These are phyloP conservation scores for Sebastes baramenuke DNA, from an alignment of 2,797 vertebrate genomes.

Conservation along the genomic window DNA sequence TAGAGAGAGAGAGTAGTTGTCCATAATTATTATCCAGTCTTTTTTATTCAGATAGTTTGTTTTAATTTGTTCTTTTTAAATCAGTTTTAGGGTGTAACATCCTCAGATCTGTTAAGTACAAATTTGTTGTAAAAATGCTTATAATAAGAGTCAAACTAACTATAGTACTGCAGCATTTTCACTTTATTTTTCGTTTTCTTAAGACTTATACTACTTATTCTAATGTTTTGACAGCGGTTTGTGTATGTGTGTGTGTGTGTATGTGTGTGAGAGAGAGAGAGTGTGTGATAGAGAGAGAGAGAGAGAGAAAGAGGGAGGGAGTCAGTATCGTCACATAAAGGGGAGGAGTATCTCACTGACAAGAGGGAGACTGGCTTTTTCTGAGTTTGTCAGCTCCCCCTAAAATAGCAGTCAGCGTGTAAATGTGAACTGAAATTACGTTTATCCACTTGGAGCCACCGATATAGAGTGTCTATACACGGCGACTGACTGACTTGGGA, in stretches of 20 bases:
- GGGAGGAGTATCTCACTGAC: slow-evolving; percentile 83
- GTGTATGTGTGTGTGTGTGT: neutral
- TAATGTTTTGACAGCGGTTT: slow-evolving; percentile 25
- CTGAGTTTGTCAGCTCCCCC: slow-evolving; percentile 87
- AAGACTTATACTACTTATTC: neutral
- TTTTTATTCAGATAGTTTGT: too few relatives aligned
- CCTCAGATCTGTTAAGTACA: too few relatives aligned
- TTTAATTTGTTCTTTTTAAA: neutral
- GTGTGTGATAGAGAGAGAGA: neutral
- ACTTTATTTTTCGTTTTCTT: neutral
- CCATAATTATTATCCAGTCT: too few relatives aligned
- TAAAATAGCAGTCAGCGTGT: slow-evolving; percentile 88
- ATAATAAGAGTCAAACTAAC: too few relatives aligned
- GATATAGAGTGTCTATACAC: slow-evolving; percentile 85
- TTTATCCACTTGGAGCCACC: slow-evolving; percentile 83
- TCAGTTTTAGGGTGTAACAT: too few relatives aligned
- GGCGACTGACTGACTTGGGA: slow-evolving; percentile 81
- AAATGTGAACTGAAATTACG: slow-evolving; percentile 86
- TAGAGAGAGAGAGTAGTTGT: too few relatives aligned
- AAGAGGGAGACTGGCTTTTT: slow-evolving; percentile 83
- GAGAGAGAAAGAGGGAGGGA: slow-evolving; percentile 51
- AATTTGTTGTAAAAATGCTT: too few relatives aligned
- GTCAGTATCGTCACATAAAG: slow-evolving; percentile 71
- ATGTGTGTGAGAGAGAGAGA: neutral
- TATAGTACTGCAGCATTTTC: neutral